Evolutionary conservation across 2,113 vertebrate genomes (phyloP).

Genomic region (Indri indri): DNA sequence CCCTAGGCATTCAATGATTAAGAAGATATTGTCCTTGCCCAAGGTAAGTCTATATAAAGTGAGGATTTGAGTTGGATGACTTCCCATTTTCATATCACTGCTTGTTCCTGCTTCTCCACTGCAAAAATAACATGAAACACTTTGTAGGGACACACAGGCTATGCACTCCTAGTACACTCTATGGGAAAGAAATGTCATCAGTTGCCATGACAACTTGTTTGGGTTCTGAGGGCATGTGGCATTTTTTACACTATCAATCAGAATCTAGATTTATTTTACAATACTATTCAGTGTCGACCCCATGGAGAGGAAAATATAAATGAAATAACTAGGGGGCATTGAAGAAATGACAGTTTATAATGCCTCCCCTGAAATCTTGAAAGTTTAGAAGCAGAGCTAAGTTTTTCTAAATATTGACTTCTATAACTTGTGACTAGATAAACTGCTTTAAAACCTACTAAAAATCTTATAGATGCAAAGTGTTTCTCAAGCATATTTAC

Average conservation of each 20-base stretch:
- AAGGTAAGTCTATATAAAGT: background rate
- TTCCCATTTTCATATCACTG: background rate
- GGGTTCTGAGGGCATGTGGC: constrained; percentile 39
- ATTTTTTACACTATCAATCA: constrained; percentile 66
- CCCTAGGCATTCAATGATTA: background rate
- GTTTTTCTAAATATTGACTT: constrained; percentile 26
- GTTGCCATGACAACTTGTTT: constrained; percentile 66
- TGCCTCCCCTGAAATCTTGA: background rate
- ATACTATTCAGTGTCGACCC: background rate
- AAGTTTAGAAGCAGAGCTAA: constrained; percentile 39
- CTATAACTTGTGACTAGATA: background rate
- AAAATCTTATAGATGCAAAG: background rate
- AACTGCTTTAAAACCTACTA: background rate
- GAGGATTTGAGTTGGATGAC: background rate
- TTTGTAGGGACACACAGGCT: constrained; percentile 42
- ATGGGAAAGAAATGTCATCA: constrained; percentile 50
- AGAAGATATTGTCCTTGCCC: background rate
- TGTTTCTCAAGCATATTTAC: background rate
- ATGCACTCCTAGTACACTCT: background rate
- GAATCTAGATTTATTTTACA: constrained; percentile 42
- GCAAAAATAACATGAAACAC: constrained; percentile 51
- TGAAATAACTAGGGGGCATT: constrained; percentile 44
- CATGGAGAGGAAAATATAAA: constrained; percentile 41
- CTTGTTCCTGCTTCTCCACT: background rate
- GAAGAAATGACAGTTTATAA: constrained; percentile 33